Conservation (phyloP, 2,113 vertebrate genomes). For the Gopherus evgoodei region DNA sequence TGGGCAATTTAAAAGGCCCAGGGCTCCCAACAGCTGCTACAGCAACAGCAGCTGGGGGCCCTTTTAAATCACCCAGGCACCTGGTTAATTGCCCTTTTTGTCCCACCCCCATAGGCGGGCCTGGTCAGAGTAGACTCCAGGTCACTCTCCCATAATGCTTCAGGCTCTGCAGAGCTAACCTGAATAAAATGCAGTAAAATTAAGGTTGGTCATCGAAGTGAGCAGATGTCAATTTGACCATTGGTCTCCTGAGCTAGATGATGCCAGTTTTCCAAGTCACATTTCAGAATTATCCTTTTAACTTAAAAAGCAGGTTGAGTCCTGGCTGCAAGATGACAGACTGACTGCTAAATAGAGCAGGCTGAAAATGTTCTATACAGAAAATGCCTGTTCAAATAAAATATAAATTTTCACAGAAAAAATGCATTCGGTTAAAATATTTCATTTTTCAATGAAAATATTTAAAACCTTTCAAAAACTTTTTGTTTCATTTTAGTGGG, state of each 20-base stretch:
- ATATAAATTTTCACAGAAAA: background rate
- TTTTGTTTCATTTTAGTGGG: background rate
- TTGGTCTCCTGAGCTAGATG: background rate
- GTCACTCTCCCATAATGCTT: background rate
- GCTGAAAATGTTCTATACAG: background rate
- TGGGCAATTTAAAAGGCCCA: too few species aligned
- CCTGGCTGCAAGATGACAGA: accelerated
- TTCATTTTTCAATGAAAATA: background rate
- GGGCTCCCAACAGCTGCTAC: too few species aligned
- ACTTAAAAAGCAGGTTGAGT: background rate
- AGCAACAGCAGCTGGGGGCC: too few species aligned
- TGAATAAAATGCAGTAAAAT: background rate
- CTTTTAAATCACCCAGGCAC: too few species aligned
- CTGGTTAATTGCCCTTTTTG: too few species aligned
- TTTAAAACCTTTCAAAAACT: background rate
- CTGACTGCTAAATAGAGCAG: background rate
- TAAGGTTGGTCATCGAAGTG: background rate
- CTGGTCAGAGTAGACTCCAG: background rate
- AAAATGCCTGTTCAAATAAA: background rate
- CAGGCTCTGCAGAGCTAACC: background rate
- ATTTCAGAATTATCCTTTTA: background rate
- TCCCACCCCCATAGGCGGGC: too few species aligned
- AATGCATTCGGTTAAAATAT: background rate
- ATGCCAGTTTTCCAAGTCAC: background rate
- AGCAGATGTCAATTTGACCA: background rate